A percentile compares a stretch with the other conserved stretches of the same genome.
Conservation (phyloP, 92 coral and sea anemone genomes). For the Heliopora coerulea region DNA sequence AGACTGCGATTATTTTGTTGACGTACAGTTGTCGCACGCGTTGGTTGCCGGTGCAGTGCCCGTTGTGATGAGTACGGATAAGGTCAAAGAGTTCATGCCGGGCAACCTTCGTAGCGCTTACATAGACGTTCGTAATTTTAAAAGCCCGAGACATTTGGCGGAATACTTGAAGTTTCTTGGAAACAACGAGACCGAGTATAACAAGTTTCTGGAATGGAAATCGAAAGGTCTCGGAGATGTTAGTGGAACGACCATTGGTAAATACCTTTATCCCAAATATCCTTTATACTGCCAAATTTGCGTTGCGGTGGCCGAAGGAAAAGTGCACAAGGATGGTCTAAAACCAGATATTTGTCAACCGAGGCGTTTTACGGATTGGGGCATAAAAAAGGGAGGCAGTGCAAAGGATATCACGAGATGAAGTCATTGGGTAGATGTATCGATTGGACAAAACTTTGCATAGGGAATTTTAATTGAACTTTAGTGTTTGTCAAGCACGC, state of each 20-base stretch:
- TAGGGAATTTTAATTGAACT: no score
- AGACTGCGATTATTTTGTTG: conserved; percentile 96
- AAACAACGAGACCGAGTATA: conserved; percentile 45
- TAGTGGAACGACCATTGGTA: conserved; percentile 40
- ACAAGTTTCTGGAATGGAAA: conserved; percentile 52
- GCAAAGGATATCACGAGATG: no score
- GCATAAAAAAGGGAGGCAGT: conserved; percentile 7
- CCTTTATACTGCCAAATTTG: conserved; percentile 39
- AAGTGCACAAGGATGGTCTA: conserved; percentile 23
- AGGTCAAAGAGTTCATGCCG: conserved; percentile 84
- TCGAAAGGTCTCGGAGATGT: conserved; percentile 48
- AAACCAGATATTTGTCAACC: conserved; percentile 12
- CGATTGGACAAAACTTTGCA: no score
- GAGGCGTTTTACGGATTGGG: conserved; percentile 42
- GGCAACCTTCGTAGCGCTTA: conserved; percentile 67
- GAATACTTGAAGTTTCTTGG: conserved; percentile 47
- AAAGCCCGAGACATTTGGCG: conserved; percentile 38
- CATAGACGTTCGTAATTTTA: conserved; percentile 50
- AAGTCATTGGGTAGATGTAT: no score
- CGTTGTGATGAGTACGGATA: conserved; percentile 90
- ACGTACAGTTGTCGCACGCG: conserved; percentile 84
- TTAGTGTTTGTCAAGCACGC: no score
- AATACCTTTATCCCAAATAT: conserved; percentile 28
- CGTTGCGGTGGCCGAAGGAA: conserved; percentile 34
- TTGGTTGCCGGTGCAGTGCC: conserved; percentile 90